Evolutionary conservation across 1,140 invertebrate species (phyloP), one percentile per base, ranked within the genome.

Genomic region (Heliothis subflexa): DNA sequence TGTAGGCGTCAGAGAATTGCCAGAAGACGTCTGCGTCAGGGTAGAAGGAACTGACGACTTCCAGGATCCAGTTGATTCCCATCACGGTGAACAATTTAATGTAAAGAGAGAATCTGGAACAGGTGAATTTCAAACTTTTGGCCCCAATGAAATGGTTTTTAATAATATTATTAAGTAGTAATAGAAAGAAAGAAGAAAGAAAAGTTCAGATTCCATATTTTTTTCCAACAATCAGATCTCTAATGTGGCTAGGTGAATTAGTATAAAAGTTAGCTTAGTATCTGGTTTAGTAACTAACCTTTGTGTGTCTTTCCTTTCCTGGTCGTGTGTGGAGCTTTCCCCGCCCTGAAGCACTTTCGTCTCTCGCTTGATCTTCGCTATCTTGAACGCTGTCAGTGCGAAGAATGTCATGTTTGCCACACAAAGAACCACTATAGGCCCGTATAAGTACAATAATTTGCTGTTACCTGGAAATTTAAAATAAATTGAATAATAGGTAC

Each of bases 51-150:
- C 92, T 93, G 72, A 93, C 78, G 7, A 94, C 89, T 64, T 93
- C 93, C 11, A 94, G 75, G 11, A 93, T 83, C 92, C 92, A 94
- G 77, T 89, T 94, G 72, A 94, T 83, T 4, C 93, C 93, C 93
- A 94, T 94, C n/a, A 94, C 88, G 10, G 86, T 66, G 74, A 91
- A 93, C 11, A 94, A 81, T 78, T 94, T 94, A 5, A 92, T 61
- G 82, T 94, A 93, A 1, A 94, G 81, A 1, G 87, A 64, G 0
- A 94, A 79, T 21, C 93, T 94, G 86, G 16, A 90, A 89, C 52
- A 77, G 13, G 16, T 50, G 4, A 54, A 45, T 18, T 7, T 77
- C 59, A 72, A n/a, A 72, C 50, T 55, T 72, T 72, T 57, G 70
- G 25, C 52, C 50, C 28, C 70, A 72, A 45, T 55, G 12, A 54